Conservation (phyloP, 2,113 vertebrate genomes). For the Condylura cristata region DNA sequence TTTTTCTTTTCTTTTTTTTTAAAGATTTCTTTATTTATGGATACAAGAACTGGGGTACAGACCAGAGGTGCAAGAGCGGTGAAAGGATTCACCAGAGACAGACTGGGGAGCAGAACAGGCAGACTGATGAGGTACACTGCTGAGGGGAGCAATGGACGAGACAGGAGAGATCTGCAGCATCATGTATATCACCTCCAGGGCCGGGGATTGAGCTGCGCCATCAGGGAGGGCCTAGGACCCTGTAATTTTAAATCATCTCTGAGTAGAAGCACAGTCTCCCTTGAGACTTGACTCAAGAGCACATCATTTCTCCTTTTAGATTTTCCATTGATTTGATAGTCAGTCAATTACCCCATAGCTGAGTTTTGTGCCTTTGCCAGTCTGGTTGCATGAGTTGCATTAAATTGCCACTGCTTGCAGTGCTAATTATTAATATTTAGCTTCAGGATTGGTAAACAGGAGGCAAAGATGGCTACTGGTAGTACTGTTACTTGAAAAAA, state of each 20-base stretch:
- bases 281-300: not conserved
- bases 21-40: too few species aligned
- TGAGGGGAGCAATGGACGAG: too few species aligned
- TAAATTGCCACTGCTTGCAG: not conserved
- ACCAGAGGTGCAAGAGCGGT: too few species aligned
- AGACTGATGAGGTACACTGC: too few species aligned
- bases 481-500: not conserved
- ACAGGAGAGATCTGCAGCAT: too few species aligned
- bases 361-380: constrained; percentile 48
- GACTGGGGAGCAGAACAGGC: too few species aligned
- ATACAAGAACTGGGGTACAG: too few species aligned
- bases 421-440: not conserved
- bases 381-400: not conserved
- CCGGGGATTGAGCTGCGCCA: too few species aligned
- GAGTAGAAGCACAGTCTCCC: not conserved
- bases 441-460: not conserved
- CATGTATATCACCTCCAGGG: too few species aligned
- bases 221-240: too few species aligned
- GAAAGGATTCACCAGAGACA: too few species aligned
- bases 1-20: too few species aligned
- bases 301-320: not conserved
- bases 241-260: not conserved
- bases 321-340: constrained; percentile 26
- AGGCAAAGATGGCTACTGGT: not conserved
- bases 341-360: not conserved